Evolutionary conservation across 2,888 invertebrate species (phyloP).

Genomic region (Thecocarcelia acutangulata): DNA sequence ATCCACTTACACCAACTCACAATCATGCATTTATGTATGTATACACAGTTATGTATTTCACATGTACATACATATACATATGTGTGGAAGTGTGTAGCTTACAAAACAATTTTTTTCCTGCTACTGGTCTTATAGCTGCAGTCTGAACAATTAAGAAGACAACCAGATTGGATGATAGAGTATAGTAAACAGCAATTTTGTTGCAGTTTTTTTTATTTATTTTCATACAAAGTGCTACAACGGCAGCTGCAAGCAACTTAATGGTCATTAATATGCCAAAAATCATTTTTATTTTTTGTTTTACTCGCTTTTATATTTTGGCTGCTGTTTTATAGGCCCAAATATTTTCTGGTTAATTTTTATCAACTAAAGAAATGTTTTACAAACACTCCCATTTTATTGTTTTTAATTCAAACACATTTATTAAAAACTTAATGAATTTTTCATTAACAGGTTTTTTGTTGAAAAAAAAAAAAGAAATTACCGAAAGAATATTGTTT

Average conservation of each 20-base stretch:
- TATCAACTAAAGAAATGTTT: constrained; percentile 70
- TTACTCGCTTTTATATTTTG: constrained; percentile 42
- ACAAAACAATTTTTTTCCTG: too few species aligned
- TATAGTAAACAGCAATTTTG: constrained; percentile 6
- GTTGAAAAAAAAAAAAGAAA: constrained; percentile 50
- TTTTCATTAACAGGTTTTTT: constrained; percentile 76
- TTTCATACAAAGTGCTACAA: constrained; percentile 32
- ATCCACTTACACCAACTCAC: constrained; percentile 32
- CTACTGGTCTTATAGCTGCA: constrained; percentile 26
- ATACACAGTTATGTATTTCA: neutral
- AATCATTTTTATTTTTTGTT: constrained; percentile 36
- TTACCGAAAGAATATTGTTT: constrained; percentile 49
- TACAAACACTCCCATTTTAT: constrained; percentile 41
- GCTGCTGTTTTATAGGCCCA: constrained; percentile 24
- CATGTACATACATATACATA: neutral
- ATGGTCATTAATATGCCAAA: constrained; percentile 58
- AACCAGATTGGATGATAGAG: constrained; percentile 21
- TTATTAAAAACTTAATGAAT: constrained; percentile 75
- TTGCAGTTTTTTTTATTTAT: constrained; percentile 38
- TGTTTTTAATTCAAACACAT: constrained; percentile 36
- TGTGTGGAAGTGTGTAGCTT: constrained; percentile 1
- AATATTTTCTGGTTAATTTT: constrained; percentile 57
- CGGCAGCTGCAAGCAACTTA: constrained; percentile 65
- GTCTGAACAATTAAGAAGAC: constrained; percentile 69
- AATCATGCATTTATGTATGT: neutral